A percentile compares a stretch with the other conserved stretches of the same genome.
These are phyloP conservation scores for Oligia strigilis DNA, from an alignment of 2,888 invertebrate genomes.

Conservation along the genomic window DNA sequence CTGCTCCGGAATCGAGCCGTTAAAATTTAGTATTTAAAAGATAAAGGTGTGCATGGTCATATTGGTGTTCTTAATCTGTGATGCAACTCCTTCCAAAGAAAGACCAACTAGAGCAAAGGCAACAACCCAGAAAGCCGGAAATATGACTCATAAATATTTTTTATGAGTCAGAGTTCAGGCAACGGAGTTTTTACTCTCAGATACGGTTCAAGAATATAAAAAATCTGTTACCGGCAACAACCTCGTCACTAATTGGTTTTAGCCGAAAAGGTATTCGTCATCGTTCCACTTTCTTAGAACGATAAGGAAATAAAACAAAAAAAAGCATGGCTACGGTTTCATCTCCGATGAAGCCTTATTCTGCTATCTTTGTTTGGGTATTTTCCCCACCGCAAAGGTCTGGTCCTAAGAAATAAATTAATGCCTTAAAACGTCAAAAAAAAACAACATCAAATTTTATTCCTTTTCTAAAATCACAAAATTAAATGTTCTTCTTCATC, in stretches of 20 bases:
- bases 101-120: conserved; percentile 24
- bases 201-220: conserved; percentile 24
- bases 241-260: conserved; percentile 46
- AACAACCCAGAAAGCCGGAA: conserved; percentile 41
- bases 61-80: conserved; percentile 24
- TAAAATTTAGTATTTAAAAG: background rate
- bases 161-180: background rate
- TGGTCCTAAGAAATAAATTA: background rate
- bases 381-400: conserved; percentile 10
- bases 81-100: conserved; percentile 21
- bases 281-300: conserved; percentile 49
- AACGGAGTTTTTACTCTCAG: conserved; percentile 21
- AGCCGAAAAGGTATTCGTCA: conserved; percentile 56
- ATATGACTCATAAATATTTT: conserved; percentile 40
- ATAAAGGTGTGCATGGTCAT: conserved; percentile 7
- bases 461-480: conserved; percentile 13
- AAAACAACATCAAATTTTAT: background rate
- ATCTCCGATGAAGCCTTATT: background rate
- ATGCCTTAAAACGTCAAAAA: background rate
- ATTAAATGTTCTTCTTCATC: background rate
- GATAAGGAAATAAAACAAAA: conserved; percentile 40
- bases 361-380: background rate
- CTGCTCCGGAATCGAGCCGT: background rate
- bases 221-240: conserved; percentile 15
- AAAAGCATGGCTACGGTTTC: conserved; percentile 8